These are phyloP conservation scores for Gymnobelideus leadbeateri DNA, from an alignment of 2,113 vertebrate species.

Conservation along the genomic window DNA sequence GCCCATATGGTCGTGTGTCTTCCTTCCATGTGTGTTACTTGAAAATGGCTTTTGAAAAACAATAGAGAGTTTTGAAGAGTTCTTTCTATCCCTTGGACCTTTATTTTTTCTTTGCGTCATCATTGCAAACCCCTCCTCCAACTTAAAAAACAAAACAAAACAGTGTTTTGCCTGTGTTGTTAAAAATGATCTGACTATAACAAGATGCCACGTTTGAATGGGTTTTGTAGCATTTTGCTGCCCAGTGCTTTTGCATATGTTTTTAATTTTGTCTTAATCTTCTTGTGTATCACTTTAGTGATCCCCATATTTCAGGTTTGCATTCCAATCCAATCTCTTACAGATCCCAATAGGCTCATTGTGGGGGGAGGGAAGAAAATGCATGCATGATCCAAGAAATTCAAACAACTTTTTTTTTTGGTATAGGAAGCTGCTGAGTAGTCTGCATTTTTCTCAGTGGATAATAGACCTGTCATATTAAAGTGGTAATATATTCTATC, in stretches of 20 bases:
- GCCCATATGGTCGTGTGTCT: slow-evolving; percentile 28
- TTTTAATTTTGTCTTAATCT: slow-evolving; percentile 81
- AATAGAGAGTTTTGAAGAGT: slow-evolving; percentile 59
- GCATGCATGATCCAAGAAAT: slow-evolving; percentile 41
- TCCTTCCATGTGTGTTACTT: slow-evolving; percentile 60
- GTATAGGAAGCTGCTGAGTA: neutral
- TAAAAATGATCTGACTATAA: slow-evolving; percentile 73
- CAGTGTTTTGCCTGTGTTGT: slow-evolving; percentile 58
- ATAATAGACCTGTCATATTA: slow-evolving; percentile 32
- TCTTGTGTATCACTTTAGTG: slow-evolving; percentile 82
- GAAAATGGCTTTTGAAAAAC: slow-evolving; percentile 73
- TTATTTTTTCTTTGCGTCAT: slow-evolving; percentile 16
- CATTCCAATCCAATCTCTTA: slow-evolving; percentile 75
- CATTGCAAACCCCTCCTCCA: slow-evolving; percentile 52
- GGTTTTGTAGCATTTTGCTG: slow-evolving; percentile 74
- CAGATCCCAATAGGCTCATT: slow-evolving; percentile 65
- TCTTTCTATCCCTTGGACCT: neutral
- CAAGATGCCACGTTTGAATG: slow-evolving; percentile 60
- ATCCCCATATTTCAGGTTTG: slow-evolving; percentile 80
- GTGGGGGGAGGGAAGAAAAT: slow-evolving; percentile 36
- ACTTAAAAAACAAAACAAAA: slow-evolving; percentile 67
- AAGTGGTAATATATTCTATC: slow-evolving; percentile 12
- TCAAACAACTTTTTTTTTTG: slow-evolving; percentile 17
- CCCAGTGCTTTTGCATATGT: slow-evolving; percentile 68
- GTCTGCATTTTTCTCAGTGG: slow-evolving; percentile 38